A percentile compares a stretch with the other conserved stretches of the same genome.
Evolutionary conservation across 2,113 vertebrate genomes (phyloP).

Genomic region (chimpanzee (Pan troglodytes)): NHGRI_mPanTro3-v2.1_pri NC_072404.2:142437001-142437500

Average conservation of each 20-base stretch:
- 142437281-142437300: slow-evolving; percentile 70
- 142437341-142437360: slow-evolving; percentile 52
- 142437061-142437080: slow-evolving; percentile 26
- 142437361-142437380: slow-evolving; percentile 23
- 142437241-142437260: slow-evolving; percentile 67
- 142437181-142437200: slow-evolving; percentile 49
- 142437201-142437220: slow-evolving; percentile 60
- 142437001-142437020: not conserved
- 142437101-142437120: not conserved
- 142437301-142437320: slow-evolving; percentile 61
- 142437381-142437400: slow-evolving; percentile 70
- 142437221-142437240: slow-evolving; percentile 68
- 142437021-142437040: slow-evolving; percentile 25
- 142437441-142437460: slow-evolving; percentile 67
- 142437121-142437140: not conserved
- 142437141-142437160: not conserved
- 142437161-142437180: slow-evolving; percentile 53
- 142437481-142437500: slow-evolving; percentile 61
- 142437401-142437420: slow-evolving; percentile 54
- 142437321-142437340: slow-evolving; percentile 61
- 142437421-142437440: slow-evolving; percentile 69
- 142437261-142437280: slow-evolving; percentile 64
- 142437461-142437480: slow-evolving; percentile 65
- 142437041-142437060: slow-evolving; percentile 29
- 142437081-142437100: slow-evolving; percentile 36